These are phyloP conservation scores for Beris morrisii DNA, from an alignment of 2,888 invertebrate species.

Conservation along the genomic window DNA sequence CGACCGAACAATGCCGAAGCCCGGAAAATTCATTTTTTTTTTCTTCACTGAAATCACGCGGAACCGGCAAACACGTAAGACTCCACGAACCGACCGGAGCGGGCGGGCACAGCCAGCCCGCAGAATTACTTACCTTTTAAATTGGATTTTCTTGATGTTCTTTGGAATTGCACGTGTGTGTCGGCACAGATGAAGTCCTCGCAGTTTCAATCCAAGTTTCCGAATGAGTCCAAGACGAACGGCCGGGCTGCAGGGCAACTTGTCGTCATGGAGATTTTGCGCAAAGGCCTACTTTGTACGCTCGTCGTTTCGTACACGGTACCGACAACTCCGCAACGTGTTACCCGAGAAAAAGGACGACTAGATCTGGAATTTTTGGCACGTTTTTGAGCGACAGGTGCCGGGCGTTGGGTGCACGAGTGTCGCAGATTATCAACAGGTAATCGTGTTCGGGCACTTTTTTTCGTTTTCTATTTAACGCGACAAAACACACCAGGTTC, in stretches of 20 bases:
- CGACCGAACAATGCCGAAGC: too few species aligned
- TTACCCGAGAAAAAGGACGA: conserved; percentile 9
- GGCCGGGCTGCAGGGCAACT: conserved; percentile 18
- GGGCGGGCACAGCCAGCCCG: too few species aligned
- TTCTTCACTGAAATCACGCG: too few species aligned
- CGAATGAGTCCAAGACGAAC: conserved; percentile 39
- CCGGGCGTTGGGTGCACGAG: too few species aligned
- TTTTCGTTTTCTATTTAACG: too few species aligned
- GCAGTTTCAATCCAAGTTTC: conserved; percentile 43
- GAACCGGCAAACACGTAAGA: too few species aligned
- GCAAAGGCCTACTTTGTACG: conserved; percentile 18
- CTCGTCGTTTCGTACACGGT: background rate
- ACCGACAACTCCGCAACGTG: background rate
- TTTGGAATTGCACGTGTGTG: conserved; percentile 41
- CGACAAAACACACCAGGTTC: background rate
- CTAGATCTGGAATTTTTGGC: background rate
- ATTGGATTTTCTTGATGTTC: conserved; percentile 29
- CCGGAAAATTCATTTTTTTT: too few species aligned
- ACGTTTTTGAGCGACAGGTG: background rate
- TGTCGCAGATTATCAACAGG: background rate
- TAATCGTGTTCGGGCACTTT: background rate
- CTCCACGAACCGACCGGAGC: too few species aligned
- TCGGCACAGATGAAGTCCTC: conserved; percentile 40
- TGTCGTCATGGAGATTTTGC: conserved; percentile 25
- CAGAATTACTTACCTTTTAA: conserved; percentile 23